A percentile compares a stretch with the other conserved stretches of the same genome.
Conservation (phyloP, 2,113 vertebrate genomes). For the Chionodraco myersi region DNA sequence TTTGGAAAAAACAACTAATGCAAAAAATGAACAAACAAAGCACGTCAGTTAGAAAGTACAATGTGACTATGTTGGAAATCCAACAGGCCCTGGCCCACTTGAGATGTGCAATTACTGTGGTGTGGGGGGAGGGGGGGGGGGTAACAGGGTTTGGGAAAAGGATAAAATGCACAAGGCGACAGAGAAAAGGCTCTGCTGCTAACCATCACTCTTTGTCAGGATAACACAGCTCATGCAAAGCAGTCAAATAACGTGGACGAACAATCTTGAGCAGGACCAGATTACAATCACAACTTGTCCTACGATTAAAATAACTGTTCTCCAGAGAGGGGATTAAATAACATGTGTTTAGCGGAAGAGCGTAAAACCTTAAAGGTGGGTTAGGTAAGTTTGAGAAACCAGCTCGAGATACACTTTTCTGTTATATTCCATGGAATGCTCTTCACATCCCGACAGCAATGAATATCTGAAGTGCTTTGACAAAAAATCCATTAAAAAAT, state of each 20-base stretch:
- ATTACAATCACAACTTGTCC: conserved; percentile 38
- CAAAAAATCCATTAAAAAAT: no score
- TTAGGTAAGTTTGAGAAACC: no score
- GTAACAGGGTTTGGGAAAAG: conserved; percentile 51
- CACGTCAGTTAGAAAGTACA: not conserved
- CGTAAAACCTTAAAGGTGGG: not conserved
- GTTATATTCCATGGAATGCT: no score
- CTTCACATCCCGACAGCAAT: no score
- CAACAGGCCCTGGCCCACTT: conserved; percentile 12
- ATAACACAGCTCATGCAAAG: conserved; percentile 34
- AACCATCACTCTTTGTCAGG: conserved; percentile 50
- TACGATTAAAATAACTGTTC: conserved; percentile 32
- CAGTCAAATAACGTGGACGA: conserved; percentile 35
- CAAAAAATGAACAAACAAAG: conserved; percentile 18
- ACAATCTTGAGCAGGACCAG: conserved; percentile 22
- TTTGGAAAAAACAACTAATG: not conserved
- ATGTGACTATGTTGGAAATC: conserved; percentile 2
- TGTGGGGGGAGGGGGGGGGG: not conserved
- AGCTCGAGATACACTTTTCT: no score
- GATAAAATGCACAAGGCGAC: conserved; percentile 48
- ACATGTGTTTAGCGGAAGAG: conserved; percentile 23
- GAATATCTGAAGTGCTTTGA: no score
- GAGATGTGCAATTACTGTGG: conserved; percentile 58
- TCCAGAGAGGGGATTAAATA: conserved; percentile 35
- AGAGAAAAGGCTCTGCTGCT: conserved; percentile 32